phyloP scores from a whole-genome alignment of 2,888 invertebrate genomes.

The Mongoloraphidia duomilia region DNA sequence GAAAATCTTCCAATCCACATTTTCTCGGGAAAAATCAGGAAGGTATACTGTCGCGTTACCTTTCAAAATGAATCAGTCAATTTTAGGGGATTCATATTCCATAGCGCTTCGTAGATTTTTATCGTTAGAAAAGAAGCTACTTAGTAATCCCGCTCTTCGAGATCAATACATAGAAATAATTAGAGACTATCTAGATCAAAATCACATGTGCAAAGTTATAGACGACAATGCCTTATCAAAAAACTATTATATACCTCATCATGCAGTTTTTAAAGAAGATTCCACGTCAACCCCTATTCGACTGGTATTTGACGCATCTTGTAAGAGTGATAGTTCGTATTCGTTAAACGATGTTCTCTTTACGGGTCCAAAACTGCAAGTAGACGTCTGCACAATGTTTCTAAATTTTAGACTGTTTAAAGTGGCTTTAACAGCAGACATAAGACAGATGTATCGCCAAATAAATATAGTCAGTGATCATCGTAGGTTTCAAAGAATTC shows the following conservation, averaged over 20 bases:
- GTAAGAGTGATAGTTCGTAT: not conserved
- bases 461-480: conserved; percentile 1
- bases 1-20: conserved; percentile 7
- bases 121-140: not conserved
- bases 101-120: not conserved
- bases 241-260: conserved; percentile 5
- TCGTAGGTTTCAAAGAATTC: conserved; percentile 2
- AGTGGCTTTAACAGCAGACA: conserved; percentile 5
- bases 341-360: not conserved
- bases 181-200: not conserved
- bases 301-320: not conserved
- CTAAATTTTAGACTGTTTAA: conserved; percentile 3
- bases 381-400: not conserved
- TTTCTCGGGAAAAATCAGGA: conserved; percentile 7
- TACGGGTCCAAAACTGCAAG: not conserved
- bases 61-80: not conserved
- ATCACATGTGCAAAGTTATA: not conserved
- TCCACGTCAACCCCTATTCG: not conserved
- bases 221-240: not conserved
- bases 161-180: not conserved
- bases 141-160: not conserved
- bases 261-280: not conserved
- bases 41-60: conserved; percentile 10
- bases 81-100: not conserved
- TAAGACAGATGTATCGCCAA: conserved; percentile 6